Conservation (phyloP, 2,888 invertebrate species). For the Hedya salicella region DNA sequence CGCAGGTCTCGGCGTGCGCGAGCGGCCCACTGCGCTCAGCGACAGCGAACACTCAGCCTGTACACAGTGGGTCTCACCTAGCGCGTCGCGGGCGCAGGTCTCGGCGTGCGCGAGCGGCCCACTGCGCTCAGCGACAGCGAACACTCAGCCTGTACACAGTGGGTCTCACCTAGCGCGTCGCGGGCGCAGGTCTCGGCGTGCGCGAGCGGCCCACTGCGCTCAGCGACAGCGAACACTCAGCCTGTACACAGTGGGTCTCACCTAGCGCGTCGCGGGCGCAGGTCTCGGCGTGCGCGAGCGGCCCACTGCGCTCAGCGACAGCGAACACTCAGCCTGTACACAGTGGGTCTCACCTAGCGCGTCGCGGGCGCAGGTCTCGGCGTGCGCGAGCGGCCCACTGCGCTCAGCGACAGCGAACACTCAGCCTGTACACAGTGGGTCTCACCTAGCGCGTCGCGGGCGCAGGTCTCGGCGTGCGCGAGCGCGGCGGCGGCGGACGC, state of each 20-base stretch:
- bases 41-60: constrained; percentile 61
- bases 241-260: constrained; percentile 56
- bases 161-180: constrained; percentile 46
- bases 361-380: constrained; percentile 56
- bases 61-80: too few relatives aligned
- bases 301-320: constrained; percentile 61
- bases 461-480: constrained; percentile 70
- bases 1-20: constrained; percentile 68
- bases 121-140: constrained; percentile 64
- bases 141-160: constrained; percentile 44
- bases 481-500: constrained; percentile 71
- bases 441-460: constrained; percentile 65
- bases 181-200: constrained; percentile 70
- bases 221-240: constrained; percentile 55
- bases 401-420: constrained; percentile 60
- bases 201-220: constrained; percentile 65
- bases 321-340: constrained; percentile 49
- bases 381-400: constrained; percentile 63
- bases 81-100: constrained; percentile 52
- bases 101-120: constrained; percentile 64
- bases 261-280: constrained; percentile 49
- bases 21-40: constrained; percentile 63
- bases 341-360: too few relatives aligned
- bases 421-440: too few relatives aligned
- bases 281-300: constrained; percentile 65